Evolutionary conservation across 2,113 vertebrate genomes (phyloP).

Genomic region (Canis aureus): DNA sequence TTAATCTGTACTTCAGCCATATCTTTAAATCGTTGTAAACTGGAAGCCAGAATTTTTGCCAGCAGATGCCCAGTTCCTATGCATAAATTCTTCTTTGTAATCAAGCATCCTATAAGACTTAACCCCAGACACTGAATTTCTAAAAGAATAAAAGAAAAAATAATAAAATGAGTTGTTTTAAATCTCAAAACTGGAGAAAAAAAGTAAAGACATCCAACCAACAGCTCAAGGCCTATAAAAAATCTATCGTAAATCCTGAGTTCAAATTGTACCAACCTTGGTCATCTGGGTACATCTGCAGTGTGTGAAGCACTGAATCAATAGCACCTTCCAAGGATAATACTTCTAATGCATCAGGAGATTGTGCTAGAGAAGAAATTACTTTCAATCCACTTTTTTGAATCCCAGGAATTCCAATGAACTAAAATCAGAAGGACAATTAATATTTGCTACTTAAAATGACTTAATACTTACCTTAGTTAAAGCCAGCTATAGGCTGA

Average conservation of each 20-base stretch:
- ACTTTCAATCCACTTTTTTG: conserved; percentile 94
- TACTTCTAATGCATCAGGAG: conserved; percentile 92
- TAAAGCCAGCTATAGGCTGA: background rate
- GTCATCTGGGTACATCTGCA: conserved; percentile 95
- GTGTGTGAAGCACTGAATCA: conserved; percentile 93
- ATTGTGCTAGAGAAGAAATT: conserved; percentile 90
- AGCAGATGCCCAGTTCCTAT: conserved; percentile 91
- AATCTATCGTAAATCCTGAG: background rate
- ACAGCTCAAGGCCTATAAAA: background rate
- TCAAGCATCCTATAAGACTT: conserved; percentile 90
- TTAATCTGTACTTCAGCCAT: conserved; percentile 90
- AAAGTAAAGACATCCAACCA: background rate
- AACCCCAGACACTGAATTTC: conserved; percentile 96
- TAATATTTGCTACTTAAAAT: conserved; percentile 27
- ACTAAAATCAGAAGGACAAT: conserved; percentile 86
- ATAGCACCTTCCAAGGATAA: conserved; percentile 94
- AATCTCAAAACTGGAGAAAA: conserved; percentile 28
- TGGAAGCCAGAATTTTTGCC: conserved; percentile 91
- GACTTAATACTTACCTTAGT: background rate
- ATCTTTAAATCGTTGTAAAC: conserved; percentile 90
- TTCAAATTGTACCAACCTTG: conserved; percentile 88
- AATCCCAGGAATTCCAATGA: conserved; percentile 92
- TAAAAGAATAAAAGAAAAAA: conserved; percentile 80
- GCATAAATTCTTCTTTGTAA: conserved; percentile 93
- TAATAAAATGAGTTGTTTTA: background rate